A percentile compares a stretch with the other conserved stretches of the same genome.
Conservation (phyloP, 2,888 invertebrate species). For the Ichneumoninae sp. region DNA sequence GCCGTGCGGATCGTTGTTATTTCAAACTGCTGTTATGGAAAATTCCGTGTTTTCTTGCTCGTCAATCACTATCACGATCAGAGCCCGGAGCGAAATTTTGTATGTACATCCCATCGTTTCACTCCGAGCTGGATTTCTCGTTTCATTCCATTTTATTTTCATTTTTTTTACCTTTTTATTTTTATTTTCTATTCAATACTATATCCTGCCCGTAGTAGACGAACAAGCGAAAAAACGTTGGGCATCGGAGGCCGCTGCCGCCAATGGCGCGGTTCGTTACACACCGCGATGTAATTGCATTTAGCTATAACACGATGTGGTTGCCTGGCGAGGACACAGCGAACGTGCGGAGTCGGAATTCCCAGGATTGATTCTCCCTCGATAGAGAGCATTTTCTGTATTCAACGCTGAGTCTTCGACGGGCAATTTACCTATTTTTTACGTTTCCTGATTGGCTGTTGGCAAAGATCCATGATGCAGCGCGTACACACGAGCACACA, state of each 20-base stretch:
- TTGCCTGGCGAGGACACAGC: constrained; percentile 56
- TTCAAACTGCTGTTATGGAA: constrained; percentile 25
- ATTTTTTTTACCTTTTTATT: constrained; percentile 2
- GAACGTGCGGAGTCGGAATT: constrained; percentile 27
- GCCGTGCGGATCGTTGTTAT: constrained; percentile 3
- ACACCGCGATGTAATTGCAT: constrained; percentile 73
- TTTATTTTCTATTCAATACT: constrained; percentile 31
- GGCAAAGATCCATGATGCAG: constrained; percentile 64
- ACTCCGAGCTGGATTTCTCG: constrained; percentile 15
- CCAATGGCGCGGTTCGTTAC: constrained; percentile 76
- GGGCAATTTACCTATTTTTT: constrained; percentile 76
- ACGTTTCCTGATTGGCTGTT: constrained; percentile 77
- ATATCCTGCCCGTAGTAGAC: neutral
- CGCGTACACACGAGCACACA: constrained; percentile 14
- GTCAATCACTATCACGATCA: constrained; percentile 56
- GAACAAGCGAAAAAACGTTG: neutral
- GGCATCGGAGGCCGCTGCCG: constrained; percentile 12
- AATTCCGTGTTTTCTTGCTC: constrained; percentile 31
- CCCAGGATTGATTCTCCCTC: constrained; percentile 44
- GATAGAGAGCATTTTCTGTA: constrained; percentile 53
- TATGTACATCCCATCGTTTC: constrained; percentile 23
- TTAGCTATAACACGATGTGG: constrained; percentile 43
- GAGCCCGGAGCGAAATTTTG: constrained; percentile 35
- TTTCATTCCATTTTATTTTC: constrained; percentile 18
- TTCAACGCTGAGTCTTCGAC: constrained; percentile 62